Percentiles rank a stretch among this genome's conserved stretches.
phyloP scores from a whole-genome alignment of 1,140 invertebrate genomes.

The Drosophila ogumai region DNA sequence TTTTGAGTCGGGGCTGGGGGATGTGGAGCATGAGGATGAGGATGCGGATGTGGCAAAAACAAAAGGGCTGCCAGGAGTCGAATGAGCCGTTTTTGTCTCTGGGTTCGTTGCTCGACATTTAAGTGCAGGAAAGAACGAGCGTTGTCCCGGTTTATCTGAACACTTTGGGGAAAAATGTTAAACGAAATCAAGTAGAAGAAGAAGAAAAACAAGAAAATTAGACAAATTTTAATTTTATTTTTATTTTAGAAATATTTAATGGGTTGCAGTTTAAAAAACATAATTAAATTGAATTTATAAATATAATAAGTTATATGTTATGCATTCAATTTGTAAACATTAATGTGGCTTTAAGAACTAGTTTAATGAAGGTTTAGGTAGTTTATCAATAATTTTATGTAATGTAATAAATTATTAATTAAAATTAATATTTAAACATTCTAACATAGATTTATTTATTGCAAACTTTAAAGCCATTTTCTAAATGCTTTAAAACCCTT shows the following conservation, averaged over 20 bases:
- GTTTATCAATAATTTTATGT: no score
- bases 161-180: slow-evolving; percentile 33
- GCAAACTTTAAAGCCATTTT: no score
- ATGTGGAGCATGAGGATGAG: slow-evolving; percentile 24
- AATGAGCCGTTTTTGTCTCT: slow-evolving; percentile 72
- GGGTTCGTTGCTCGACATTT: slow-evolving; percentile 76
- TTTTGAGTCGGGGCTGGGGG: slow-evolving; percentile 25
- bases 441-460: no score
- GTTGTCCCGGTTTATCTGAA: slow-evolving; percentile 62
- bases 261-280: neutral
- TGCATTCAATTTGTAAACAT: no score
- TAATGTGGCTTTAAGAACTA: no score
- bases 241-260: neutral
- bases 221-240: neutral
- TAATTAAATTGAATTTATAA: neutral
- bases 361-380: no score
- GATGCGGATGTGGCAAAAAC: slow-evolving; percentile 59
- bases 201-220: neutral
- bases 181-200: neutral
- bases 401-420: no score
- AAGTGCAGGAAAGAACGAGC: slow-evolving; percentile 75
- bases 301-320: no score
- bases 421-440: no score
- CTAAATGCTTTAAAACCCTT: no score
- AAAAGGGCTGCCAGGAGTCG: slow-evolving; percentile 54